Evolutionary conservation across 2,888 invertebrate species (phyloP), one percentile per base, ranked within the genome.

Genomic region (Diadegma fenestrale): DNA sequence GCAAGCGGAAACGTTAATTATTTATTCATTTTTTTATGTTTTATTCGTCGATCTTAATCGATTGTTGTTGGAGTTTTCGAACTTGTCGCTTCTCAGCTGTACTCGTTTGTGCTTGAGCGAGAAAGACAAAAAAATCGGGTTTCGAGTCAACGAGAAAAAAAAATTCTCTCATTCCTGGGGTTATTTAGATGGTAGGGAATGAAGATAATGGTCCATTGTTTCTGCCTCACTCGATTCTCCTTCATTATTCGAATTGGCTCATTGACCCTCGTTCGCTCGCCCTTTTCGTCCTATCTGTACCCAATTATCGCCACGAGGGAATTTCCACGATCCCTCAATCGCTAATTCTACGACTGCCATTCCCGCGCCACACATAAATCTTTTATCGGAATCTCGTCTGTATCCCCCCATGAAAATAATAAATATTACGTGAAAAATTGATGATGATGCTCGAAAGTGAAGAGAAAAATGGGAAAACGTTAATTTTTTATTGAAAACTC

Each of bases 171-270:
- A 22, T 41, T 64, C 41, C 19, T 26, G 1, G 17, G 10, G 68
- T 37, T 68, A 58, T 72, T 73, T 14, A 14, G 19, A 73, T 17
- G 58, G 22, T 0, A 12, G 17, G 22, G 72, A 58, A 58, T 48
- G 37, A 54, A 48, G 80, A 58, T 77, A 79, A 73, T 61, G 61
- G 58, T 76, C 76, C 73, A 76, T 82, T 81, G 77, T 85, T 82
- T 78, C 84, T 76, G 78, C 77, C 69, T 61, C 64, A 45, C 45
- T 73, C 66, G 26, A 26, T 75, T 71, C 43, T 19, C 81, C 82
- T 51, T 77, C 63, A 63, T 80, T 66, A 61, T 61, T 63, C 78
- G 73, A 58, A 22, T 17, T 61, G 33, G 73, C 33, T 33, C 54
- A 37, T 33, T 26, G 33, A 37, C 41, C 58, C 41, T 61, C 61